Conservation (phyloP, 2,888 invertebrate genomes). For the Pterobdella sp. region DNA sequence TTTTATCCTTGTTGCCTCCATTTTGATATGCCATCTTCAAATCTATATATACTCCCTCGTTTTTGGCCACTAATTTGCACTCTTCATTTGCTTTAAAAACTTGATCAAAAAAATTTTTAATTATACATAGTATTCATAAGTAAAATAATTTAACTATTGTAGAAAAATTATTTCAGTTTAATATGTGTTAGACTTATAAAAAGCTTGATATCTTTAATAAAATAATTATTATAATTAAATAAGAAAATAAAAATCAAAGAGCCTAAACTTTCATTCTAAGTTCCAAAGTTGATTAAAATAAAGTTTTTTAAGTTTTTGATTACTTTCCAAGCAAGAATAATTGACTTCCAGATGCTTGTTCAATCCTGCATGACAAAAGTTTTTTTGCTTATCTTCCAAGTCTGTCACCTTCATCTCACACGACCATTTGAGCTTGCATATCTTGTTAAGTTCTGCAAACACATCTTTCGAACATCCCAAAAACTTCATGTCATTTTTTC, state of each 20-base stretch:
- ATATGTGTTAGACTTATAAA: too few relatives aligned
- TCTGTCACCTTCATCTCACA: conserved; percentile 21
- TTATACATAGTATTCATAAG: too few relatives aligned
- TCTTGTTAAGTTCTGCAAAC: not conserved
- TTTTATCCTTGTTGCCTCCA: not conserved
- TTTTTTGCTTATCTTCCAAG: not conserved
- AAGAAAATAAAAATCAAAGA: too few relatives aligned
- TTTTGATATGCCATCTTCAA: not conserved
- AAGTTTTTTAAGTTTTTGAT: too few relatives aligned
- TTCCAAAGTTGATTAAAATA: too few relatives aligned
- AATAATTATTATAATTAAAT: too few relatives aligned
- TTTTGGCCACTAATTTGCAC: too few relatives aligned
- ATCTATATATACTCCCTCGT: too few relatives aligned
- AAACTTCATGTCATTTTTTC: not conserved
- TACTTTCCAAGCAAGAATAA: conserved; percentile 25
- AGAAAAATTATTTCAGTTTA: too few relatives aligned
- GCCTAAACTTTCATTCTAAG: too few relatives aligned
- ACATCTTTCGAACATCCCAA: conserved; percentile 28
- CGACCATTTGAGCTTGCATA: conserved; percentile 14
- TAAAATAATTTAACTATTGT: not conserved
- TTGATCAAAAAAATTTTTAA: conserved; percentile 7
- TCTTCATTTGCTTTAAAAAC: too few relatives aligned
- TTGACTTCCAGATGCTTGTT: conserved; percentile 27
- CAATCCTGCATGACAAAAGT: conserved; percentile 18
- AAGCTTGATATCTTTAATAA: too few relatives aligned